phyloP scores from a whole-genome alignment of 2,113 vertebrate genomes.

The Zootoca vivipara region DNA sequence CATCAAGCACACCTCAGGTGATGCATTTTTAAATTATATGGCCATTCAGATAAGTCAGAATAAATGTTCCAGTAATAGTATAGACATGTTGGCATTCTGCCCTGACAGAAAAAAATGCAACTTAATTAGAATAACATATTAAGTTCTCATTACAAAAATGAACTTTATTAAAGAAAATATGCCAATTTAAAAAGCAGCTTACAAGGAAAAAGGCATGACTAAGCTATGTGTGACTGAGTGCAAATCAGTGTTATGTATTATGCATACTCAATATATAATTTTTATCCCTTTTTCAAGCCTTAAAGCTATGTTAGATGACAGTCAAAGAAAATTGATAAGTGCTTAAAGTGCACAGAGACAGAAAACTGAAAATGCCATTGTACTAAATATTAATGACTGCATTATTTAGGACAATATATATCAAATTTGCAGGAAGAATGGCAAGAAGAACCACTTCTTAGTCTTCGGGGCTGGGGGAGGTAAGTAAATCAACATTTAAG shows the following conservation, averaged over 20 bases:
- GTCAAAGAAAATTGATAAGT: constrained; percentile 4
- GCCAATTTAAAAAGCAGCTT: background rate
- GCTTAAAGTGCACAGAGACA: background rate
- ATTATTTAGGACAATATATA: constrained; percentile 14
- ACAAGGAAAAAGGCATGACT: background rate
- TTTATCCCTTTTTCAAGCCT: background rate
- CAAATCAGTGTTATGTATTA: constrained; percentile 15
- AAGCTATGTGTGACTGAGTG: background rate
- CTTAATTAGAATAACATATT: background rate
- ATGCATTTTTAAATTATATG: background rate
- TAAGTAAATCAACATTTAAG: background rate
- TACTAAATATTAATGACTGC: background rate
- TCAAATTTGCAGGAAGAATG: background rate
- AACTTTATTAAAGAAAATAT: background rate
- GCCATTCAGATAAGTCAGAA: background rate
- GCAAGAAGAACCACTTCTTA: background rate
- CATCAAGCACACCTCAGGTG: background rate
- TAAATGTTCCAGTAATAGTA: background rate
- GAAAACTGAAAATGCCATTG: background rate
- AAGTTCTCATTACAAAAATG: background rate
- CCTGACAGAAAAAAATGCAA: background rate
- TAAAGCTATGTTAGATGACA: background rate
- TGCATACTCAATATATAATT: constrained; percentile 1
- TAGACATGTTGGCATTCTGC: background rate
- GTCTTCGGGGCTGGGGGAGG: background rate